Evolutionary conservation across 2,797 vertebrate species (phyloP).

Genomic region (Coregonus suidteri): DNA sequence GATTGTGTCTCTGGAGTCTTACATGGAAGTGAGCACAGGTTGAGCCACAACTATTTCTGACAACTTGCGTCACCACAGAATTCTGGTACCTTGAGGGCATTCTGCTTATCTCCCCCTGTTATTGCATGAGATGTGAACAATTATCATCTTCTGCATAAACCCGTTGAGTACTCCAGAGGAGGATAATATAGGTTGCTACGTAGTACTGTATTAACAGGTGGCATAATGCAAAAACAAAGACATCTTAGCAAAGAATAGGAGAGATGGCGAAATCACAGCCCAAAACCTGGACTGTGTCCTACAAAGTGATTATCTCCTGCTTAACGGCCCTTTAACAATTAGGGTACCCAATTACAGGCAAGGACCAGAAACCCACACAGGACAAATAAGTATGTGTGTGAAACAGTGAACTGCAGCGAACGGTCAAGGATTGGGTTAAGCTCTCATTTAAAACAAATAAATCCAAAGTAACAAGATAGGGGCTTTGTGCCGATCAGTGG

Average conservation of each 20-base stretch:
- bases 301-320: background rate
- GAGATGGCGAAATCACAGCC: no score
- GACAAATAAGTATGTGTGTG: background rate
- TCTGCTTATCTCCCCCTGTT: background rate
- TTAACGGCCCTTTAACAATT: background rate
- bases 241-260: background rate
- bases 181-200: background rate
- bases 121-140: no score
- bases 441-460: slow-evolving; percentile 18
- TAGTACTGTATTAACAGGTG: background rate
- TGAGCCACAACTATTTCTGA: background rate
- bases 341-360: background rate
- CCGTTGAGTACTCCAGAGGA: background rate
- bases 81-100: background rate
- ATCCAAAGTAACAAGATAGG: slow-evolving; percentile 7
- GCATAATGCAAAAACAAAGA: background rate
- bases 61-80: background rate
- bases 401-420: background rate
- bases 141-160: background rate
- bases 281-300: background rate
- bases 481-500: slow-evolving; percentile 3
- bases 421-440: slow-evolving; percentile 6
- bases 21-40: background rate
- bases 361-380: background rate
- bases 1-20: background rate